These are phyloP conservation scores for Vidua chalybeata DNA, from an alignment of 2,113 vertebrate species.

Conservation along the genomic window DNA sequence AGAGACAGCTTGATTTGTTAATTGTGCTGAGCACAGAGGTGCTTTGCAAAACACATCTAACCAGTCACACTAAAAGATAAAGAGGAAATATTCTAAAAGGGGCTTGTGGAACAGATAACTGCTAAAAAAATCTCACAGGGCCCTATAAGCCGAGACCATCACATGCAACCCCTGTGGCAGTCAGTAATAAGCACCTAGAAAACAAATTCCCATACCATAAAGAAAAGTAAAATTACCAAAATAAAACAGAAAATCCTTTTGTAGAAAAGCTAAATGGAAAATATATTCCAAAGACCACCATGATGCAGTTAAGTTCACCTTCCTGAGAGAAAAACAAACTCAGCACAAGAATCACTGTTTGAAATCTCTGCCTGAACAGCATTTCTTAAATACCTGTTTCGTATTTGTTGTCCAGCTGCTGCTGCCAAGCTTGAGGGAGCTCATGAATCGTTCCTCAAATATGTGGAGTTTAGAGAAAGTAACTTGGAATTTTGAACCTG, in stretches of 20 bases:
- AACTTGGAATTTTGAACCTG: neutral
- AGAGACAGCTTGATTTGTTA: neutral
- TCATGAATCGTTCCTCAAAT: slow-evolving; percentile 6
- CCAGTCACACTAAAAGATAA: neutral
- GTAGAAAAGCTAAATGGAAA: neutral
- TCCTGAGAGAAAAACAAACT: neutral
- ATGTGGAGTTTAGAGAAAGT: neutral
- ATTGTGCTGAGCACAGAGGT: neutral
- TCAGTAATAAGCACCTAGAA: neutral
- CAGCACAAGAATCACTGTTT: neutral
- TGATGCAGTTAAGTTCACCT: neutral
- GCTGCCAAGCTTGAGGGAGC: neutral
- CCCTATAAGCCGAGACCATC: neutral
- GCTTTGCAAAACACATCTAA: neutral
- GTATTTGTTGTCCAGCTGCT: neutral
- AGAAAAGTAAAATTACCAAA: neutral
- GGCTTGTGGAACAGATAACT: neutral
- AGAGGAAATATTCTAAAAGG: neutral
- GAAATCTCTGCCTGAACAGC: neutral
- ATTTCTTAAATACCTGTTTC: neutral
- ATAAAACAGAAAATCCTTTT: neutral
- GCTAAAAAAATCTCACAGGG: neutral
- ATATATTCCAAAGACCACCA: neutral
- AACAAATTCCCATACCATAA: neutral
- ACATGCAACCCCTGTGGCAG: neutral